Percentiles rank a stretch among this genome's conserved stretches.
Evolutionary conservation across 2,113 vertebrate genomes (phyloP).

Genomic region (Melanostigma gelatinosum): DNA sequence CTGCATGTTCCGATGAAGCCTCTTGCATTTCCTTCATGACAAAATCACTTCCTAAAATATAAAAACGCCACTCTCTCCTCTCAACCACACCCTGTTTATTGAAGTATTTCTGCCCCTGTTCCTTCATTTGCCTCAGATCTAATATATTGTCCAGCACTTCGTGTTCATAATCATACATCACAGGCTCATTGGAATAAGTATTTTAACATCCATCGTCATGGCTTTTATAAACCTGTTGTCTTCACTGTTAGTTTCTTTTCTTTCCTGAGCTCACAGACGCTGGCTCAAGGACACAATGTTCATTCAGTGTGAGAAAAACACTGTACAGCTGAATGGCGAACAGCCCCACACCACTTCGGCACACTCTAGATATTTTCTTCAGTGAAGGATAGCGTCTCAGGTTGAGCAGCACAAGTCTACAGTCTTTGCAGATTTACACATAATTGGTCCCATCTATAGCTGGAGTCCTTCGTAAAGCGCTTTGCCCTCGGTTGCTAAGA

Average conservation of each 20-base stretch:
- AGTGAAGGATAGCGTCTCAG: constrained; percentile 26
- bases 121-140: background rate
- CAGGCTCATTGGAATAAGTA: background rate
- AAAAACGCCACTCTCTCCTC: background rate
- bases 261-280: background rate
- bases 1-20: background rate
- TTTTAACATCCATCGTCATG: background rate
- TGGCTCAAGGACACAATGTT: constrained; percentile 42
- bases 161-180: background rate
- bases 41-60: background rate
- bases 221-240: background rate
- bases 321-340: constrained; percentile 16
- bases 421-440: constrained; percentile 43
- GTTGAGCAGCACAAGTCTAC: constrained; percentile 40
- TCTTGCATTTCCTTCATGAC: background rate
- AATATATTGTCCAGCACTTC: background rate
- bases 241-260: background rate
- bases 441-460: constrained; percentile 52
- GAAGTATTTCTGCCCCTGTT: background rate
- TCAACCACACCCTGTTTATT: constrained; percentile 11
- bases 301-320: constrained; percentile 47
- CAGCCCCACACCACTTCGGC: constrained; percentile 21
- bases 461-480: constrained; percentile 32
- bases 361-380: constrained; percentile 7
- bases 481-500: constrained; percentile 69